Evolutionary conservation across 2,113 vertebrate genomes (phyloP).

Genomic region (Cavia aperea): DNA sequence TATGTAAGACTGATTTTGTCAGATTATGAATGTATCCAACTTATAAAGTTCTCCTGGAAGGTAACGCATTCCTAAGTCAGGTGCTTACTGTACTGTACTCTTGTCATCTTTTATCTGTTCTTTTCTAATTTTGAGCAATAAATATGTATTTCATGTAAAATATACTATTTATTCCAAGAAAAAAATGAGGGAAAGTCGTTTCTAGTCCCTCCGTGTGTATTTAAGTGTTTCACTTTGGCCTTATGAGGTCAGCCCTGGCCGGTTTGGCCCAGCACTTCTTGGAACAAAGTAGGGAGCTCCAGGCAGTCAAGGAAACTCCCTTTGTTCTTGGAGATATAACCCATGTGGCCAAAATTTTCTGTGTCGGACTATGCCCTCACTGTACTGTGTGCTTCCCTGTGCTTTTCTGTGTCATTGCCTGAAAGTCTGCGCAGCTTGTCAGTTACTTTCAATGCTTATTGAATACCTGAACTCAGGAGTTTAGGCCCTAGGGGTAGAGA

Average conservation of each 20-base stretch:
- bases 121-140: slow-evolving; percentile 11
- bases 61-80: neutral
- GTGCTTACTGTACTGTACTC: neutral
- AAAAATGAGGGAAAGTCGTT: neutral
- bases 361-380: neutral
- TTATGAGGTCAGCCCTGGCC: neutral
- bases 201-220: neutral
- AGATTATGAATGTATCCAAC: neutral
- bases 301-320: neutral
- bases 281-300: neutral
- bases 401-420: neutral
- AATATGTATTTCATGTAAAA: slow-evolving; percentile 6
- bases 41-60: neutral
- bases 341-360: fast-evolving
- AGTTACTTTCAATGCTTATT: neutral
- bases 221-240: neutral
- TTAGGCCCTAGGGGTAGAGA: neutral
- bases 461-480: neutral
- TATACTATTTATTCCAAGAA: neutral
- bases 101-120: neutral
- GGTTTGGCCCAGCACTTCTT: neutral
- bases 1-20: neutral
- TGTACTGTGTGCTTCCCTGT: neutral
- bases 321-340: neutral
- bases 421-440: neutral